Conservation (phyloP, 2,113 vertebrate genomes). For the Microcebus ravelobensis region DNA sequence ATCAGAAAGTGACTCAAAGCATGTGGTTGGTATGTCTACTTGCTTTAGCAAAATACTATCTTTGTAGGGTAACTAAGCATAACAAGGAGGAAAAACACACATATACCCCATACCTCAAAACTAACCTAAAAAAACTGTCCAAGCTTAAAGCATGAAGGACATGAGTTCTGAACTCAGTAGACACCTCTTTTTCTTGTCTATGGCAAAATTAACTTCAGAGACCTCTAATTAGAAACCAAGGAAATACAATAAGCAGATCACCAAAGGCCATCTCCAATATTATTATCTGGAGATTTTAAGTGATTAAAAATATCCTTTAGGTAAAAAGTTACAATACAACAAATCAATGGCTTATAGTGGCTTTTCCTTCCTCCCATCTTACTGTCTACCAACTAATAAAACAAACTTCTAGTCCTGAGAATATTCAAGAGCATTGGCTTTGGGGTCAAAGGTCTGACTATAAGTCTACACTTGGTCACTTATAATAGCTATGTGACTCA, state of each 20-base stretch:
- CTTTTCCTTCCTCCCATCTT: neutral
- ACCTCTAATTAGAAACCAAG: constrained; percentile 19
- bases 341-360: constrained; percentile 10
- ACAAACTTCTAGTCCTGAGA: constrained; percentile 6
- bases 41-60: constrained; percentile 46
- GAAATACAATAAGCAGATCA: neutral
- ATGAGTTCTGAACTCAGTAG: neutral
- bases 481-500: neutral
- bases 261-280: neutral
- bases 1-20: constrained; percentile 46
- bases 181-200: constrained; percentile 3
- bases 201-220: constrained; percentile 5
- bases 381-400: neutral
- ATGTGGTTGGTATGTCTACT: neutral
- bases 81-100: neutral
- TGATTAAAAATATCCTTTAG: constrained; percentile 41
- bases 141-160: neutral
- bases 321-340: constrained; percentile 16
- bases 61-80: constrained; percentile 1
- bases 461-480: neutral
- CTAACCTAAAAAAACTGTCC: neutral
- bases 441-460: neutral
- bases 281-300: constrained; percentile 36
- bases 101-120: neutral
- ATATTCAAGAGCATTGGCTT: neutral